Evolutionary conservation across 1,140 invertebrate species (phyloP).

Genomic region (Cydia splendana): DNA sequence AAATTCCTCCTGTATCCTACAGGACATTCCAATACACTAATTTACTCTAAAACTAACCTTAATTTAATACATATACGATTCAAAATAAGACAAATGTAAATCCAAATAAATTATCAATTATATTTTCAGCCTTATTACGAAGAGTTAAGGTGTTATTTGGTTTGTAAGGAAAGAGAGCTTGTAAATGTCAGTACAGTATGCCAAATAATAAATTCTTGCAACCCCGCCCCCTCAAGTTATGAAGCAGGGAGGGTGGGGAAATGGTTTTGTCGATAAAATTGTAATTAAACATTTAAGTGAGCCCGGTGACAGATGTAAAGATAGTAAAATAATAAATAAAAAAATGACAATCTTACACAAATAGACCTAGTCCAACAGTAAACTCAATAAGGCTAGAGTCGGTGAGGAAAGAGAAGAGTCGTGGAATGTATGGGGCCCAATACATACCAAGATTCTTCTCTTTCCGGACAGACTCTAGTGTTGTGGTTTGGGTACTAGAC

Average conservation of each 20-base stretch:
- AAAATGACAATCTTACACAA: no score
- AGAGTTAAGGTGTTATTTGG: background rate
- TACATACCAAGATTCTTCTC: no score
- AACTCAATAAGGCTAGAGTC: no score
- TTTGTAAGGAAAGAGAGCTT: background rate
- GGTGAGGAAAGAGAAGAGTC: no score
- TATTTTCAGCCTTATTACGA: conserved; percentile 32
- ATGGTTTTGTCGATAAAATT: conserved; percentile 2
- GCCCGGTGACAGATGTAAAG: no score
- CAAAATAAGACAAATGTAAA: background rate
- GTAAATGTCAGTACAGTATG: conserved; percentile 39
- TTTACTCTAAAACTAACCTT: background rate
- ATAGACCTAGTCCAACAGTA: no score
- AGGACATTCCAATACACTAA: background rate
- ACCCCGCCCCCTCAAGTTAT: conserved; percentile 35
- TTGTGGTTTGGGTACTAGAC: no score
- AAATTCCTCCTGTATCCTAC: background rate
- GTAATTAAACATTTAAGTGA: background rate
- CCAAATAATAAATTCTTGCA: conserved; percentile 36
- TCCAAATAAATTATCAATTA: no score
- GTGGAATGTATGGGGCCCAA: no score
- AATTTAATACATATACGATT: background rate
- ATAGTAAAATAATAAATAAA: no score
- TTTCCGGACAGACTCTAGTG: no score
- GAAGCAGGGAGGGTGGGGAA: conserved; percentile 1